Evolutionary conservation across 2,113 vertebrate genomes (phyloP), one percentile per base, ranked within the genome.

Genomic region (Chionomys nivalis): DNA sequence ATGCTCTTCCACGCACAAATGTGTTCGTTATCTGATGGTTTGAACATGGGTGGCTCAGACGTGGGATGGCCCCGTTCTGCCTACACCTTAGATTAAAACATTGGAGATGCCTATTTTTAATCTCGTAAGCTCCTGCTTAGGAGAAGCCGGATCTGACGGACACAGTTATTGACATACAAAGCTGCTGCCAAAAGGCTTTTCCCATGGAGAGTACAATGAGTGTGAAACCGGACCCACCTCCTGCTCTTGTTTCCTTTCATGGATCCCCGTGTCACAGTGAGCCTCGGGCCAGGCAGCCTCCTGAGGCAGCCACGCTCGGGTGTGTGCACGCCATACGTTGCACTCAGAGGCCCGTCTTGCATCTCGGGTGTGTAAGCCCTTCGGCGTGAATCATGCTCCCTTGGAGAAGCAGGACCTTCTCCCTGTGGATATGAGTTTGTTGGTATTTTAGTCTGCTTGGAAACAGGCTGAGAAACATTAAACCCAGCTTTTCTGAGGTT

Each of bases 391-490:
- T 98, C 97, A 96, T 91, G 85, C 79, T 90, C 87, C 95, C 94
- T 94, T 92, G 95, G 90, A 96, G 97, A 98, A 98, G 94, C 90
- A 94, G 95, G 93, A 96, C 92, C 96, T 93, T 98, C 83, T 97
- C 95, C 96, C 96, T 95, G 85, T 97, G 96, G 97, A 96, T 91
- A 92, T 95, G 93, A 97, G 94, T 96, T 96, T 98, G 97, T 97
- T 98, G 97, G 96, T 98, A 94, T 98, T 85, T 98, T 89, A 97
- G 95, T 98, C 94, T 98, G 95, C 98, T 97, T 99, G 97, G 98
- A 98, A 98, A 98, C 97, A 97, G 97, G 95, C 97, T 93, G 97
- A 97, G 97, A 97, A 98, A 97, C 94, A 93, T 90, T 94, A 97
- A 95, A 85, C 96, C 73, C 61, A 98, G 97, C 97, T 96, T 98